Conservation (phyloP, 1,140 invertebrate genomes). For the Acromyrmex echinatior region DNA sequence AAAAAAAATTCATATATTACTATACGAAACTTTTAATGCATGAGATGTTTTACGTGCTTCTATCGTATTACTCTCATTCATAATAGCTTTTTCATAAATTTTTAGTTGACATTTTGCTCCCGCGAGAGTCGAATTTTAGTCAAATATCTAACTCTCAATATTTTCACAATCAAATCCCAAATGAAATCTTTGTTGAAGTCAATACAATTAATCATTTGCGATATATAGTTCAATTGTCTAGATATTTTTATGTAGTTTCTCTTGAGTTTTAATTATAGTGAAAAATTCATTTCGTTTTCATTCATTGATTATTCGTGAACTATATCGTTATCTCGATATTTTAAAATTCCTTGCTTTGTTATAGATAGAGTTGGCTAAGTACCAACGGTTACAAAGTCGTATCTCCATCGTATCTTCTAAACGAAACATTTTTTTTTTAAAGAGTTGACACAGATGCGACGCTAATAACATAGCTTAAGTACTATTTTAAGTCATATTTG, state of each 20-base stretch:
- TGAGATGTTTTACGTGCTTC: background rate
- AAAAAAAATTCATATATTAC: background rate
- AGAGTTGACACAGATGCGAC: too few species aligned
- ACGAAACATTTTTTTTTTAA: too few species aligned
- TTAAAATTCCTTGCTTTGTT: slow-evolving; percentile 1
- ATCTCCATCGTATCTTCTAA: too few species aligned
- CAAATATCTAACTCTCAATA: background rate
- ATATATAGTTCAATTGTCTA: background rate
- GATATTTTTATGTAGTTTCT: background rate
- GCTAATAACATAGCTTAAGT: too few species aligned
- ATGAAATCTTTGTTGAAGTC: background rate
- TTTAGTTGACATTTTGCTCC: background rate
- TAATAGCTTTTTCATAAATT: background rate
- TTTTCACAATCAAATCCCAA: background rate
- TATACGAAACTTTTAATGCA: background rate
- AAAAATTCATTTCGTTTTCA: slow-evolving; percentile 15
- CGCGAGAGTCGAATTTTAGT: background rate
- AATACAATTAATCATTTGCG: background rate
- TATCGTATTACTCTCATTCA: background rate
- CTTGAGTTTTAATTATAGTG: background rate
- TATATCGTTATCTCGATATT: background rate
- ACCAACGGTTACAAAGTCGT: too few species aligned
- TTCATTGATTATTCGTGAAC: background rate
- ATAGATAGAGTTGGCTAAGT: too few species aligned
- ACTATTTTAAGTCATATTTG: too few species aligned